Evolutionary conservation across 2,113 vertebrate species (phyloP).

Genomic region (Echinops telfairi): DNA sequence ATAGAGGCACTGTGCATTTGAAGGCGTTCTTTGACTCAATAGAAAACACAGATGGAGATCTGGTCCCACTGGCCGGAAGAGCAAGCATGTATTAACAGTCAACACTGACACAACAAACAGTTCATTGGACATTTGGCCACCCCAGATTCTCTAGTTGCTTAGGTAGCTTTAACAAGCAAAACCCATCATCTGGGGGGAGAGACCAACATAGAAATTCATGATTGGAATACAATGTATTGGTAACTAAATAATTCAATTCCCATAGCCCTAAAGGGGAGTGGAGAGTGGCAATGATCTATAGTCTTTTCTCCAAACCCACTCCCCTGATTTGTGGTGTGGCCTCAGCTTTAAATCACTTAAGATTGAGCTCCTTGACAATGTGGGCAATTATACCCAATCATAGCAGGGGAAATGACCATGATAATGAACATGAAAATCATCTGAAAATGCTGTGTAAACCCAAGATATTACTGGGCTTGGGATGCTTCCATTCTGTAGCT

Average conservation of each 20-base stretch:
- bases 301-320: background rate
- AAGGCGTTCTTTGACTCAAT: background rate
- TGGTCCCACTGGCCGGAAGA: background rate
- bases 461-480: background rate
- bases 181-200: background rate
- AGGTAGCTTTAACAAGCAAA: conserved; percentile 23
- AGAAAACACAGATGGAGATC: background rate
- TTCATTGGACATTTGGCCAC: background rate
- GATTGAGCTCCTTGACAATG: background rate
- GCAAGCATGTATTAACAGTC: conserved; percentile 1
- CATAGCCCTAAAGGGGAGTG: background rate
- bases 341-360: conserved; percentile 21
- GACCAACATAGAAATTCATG: background rate
- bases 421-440: conserved; percentile 26
- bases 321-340: background rate
- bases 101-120: conserved; percentile 55
- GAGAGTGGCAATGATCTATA: background rate
- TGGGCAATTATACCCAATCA: background rate
- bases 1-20: background rate
- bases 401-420: background rate
- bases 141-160: background rate
- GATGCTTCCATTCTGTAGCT: background rate
- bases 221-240: background rate
- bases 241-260: background rate
- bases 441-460: background rate